Conservation (phyloP, 2,113 vertebrate genomes). For the Nesoenas mayeri region DNA sequence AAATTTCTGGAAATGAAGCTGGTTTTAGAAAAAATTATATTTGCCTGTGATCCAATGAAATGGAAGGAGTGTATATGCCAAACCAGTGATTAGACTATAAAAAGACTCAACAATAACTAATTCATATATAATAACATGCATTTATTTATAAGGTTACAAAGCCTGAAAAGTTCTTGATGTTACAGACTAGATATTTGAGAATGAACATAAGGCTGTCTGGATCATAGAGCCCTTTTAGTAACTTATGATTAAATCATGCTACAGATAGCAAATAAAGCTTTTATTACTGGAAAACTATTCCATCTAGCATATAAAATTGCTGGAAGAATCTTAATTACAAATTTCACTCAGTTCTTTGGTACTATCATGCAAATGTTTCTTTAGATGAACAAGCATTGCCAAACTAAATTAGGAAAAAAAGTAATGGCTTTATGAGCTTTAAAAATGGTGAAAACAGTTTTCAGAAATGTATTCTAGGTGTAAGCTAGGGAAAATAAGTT, state of each 20-base stretch:
- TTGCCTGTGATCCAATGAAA: background rate
- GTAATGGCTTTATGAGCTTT: slow-evolving; percentile 5
- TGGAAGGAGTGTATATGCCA: background rate
- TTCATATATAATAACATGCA: slow-evolving; percentile 12
- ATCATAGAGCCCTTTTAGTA: slow-evolving; percentile 7
- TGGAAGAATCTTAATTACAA: slow-evolving; percentile 36
- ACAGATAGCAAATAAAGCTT: slow-evolving; percentile 50
- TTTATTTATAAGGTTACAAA: slow-evolving; percentile 42
- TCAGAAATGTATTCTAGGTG: background rate
- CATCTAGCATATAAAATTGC: slow-evolving; percentile 24
- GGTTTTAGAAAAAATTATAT: slow-evolving; percentile 7
- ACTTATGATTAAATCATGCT: slow-evolving; percentile 50
- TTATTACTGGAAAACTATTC: slow-evolving; percentile 58
- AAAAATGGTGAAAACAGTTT: background rate
- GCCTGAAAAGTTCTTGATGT: background rate
- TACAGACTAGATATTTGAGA: slow-evolving; percentile 8
- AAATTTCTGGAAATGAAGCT: slow-evolving; percentile 9
- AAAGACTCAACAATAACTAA: slow-evolving; percentile 35
- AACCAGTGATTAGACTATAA: slow-evolving; percentile 37
- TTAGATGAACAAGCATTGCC: slow-evolving; percentile 7
- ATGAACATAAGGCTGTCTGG: slow-evolving; percentile 28
- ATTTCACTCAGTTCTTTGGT: background rate
- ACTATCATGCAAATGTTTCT: slow-evolving; percentile 18
- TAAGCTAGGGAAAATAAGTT: background rate
- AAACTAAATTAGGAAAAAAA: background rate